Percentiles rank a stretch among this genome's conserved stretches.
These are phyloP conservation scores for Portevinia maculata DNA, from an alignment of 2,888 invertebrate genomes.

Conservation along the genomic window DNA sequence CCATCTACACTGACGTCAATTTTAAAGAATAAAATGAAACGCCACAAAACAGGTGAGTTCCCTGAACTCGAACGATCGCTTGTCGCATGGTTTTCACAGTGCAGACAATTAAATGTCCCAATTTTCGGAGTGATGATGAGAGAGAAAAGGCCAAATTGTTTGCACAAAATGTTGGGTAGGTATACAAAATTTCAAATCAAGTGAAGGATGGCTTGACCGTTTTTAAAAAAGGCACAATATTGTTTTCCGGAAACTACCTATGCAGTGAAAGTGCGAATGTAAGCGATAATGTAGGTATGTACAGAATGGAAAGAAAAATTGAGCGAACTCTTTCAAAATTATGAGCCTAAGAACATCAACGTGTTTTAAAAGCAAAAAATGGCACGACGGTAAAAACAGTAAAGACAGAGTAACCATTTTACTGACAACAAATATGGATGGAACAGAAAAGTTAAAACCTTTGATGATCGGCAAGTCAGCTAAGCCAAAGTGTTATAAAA, in stretches of 20 bases:
- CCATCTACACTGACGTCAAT: too few species aligned
- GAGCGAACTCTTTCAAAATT: background rate
- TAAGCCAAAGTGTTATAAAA: too few species aligned
- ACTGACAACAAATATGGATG: background rate
- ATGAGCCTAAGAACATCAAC: background rate
- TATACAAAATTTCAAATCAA: background rate
- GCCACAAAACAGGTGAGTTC: too few species aligned
- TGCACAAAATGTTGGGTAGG: too few species aligned
- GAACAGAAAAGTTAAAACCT: background rate
- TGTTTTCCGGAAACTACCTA: background rate
- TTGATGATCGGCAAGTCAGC: background rate
- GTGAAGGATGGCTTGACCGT: background rate
- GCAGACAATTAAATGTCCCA: too few species aligned
- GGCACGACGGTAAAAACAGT: background rate
- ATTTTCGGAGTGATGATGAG: too few species aligned
- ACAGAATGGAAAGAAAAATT: background rate
- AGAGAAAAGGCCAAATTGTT: too few species aligned
- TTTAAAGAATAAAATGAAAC: too few species aligned
- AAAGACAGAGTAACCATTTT: background rate
- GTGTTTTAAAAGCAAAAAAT: background rate
- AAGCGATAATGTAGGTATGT: background rate
- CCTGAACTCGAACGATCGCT: too few species aligned
- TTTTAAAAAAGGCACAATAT: constrained; percentile 10
- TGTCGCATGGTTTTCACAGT: too few species aligned
- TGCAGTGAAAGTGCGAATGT: constrained; percentile 3